Evolutionary conservation across 2,797 vertebrate species (phyloP), one percentile per base, ranked within the genome.

Genomic region (Sebastes miniatus): DNA sequence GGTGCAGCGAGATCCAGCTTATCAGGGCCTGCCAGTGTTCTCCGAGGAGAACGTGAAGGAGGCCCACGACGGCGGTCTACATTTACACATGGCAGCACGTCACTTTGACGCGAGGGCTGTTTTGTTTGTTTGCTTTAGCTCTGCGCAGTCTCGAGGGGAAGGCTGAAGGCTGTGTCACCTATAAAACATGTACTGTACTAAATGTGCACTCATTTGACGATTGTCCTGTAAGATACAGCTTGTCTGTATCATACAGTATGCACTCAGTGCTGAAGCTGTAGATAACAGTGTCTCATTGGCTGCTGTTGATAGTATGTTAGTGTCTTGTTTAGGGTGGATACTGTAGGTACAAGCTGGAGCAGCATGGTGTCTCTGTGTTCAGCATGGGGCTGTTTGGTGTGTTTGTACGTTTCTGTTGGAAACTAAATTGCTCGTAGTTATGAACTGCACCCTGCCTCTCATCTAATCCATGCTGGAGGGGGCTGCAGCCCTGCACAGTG

Each of bases 21-120:
- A 94, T 93, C 91, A 78, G 66, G 62, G 27, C 64, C 54, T 50
- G 72, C 71, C 76, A 76, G 39, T 73, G 88, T 82, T 84, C 87
- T 86, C 68, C 0, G 43, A 83, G 73, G 77, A 82, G 87, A 87
- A 76, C 39, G 57, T 57, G 77, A 79, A 87, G 83, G 83, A 81
- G 86, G 76, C 64, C 66, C 58, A 3, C 59, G 25, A 27, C 3
- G 87, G 82, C 84, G 74, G 83, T 74, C 57, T 74, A 52, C 76
- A 73, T 72, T 74, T 54, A 61, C 85, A 73, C 79, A 76, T 27
- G 77, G 70, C 78, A 72, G 64, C 1, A 1, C 63, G 75, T 90
- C 84, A 85, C 74, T 32, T 80, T 89, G 89, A 91, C 76, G 77
- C 39, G 58, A 50, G 39, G 65, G 5, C 50, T 64, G 75, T 83